Conservation (phyloP, 2,113 vertebrate species). For the Pheucticus melanocephalus region DNA sequence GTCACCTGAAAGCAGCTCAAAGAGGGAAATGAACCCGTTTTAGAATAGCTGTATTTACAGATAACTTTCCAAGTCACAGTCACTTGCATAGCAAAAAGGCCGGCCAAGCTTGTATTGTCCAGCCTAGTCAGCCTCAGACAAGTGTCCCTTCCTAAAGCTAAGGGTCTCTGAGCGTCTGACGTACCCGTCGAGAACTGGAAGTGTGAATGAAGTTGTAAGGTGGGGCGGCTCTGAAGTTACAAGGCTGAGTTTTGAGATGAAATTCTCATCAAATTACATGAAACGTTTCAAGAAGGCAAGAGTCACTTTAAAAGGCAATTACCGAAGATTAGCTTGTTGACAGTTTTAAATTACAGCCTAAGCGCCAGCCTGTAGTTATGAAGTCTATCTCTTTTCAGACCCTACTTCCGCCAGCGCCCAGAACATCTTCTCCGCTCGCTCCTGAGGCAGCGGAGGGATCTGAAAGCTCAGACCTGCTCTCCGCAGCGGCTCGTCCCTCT, state of each 20-base stretch:
- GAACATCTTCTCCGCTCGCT: not conserved
- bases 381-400: constrained; percentile 47
- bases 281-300: constrained; percentile 61
- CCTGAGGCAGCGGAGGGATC: not conserved
- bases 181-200: not conserved
- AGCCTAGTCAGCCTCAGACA: not conserved
- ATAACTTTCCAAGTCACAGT: not conserved
- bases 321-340: constrained; percentile 78
- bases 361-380: constrained; percentile 50
- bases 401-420: not conserved
- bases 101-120: not conserved
- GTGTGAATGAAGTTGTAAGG: not conserved
- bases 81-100: not conserved
- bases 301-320: constrained; percentile 77
- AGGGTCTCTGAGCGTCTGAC: not conserved
- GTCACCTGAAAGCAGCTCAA: not conserved
- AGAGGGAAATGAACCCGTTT: not conserved
- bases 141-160: not conserved
- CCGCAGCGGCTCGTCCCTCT: not conserved
- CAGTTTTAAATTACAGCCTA: constrained; percentile 78
- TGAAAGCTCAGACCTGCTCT: not conserved
- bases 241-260: not conserved
- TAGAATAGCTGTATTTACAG: not conserved
- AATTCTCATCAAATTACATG: constrained; percentile 67
- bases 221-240: constrained; percentile 1